Percentiles rank a stretch among this genome's conserved stretches.
Conservation (phyloP, 2,113 vertebrate species). For the Xenopus laevis region DNA sequence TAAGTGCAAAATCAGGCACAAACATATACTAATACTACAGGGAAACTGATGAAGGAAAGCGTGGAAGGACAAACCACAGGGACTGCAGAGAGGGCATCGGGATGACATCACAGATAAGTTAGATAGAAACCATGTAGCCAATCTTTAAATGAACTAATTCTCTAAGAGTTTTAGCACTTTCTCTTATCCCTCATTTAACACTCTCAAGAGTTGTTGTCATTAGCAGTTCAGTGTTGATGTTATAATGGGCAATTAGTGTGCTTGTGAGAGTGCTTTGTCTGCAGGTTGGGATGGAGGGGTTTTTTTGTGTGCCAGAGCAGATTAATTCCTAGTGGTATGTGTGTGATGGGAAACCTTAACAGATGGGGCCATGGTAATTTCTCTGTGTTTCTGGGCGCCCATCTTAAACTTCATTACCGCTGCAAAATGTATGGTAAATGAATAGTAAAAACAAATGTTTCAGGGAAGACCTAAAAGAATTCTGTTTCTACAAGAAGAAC, state of each 20-base stretch:
- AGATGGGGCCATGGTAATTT: not conserved
- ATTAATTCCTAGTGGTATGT: conserved; percentile 20
- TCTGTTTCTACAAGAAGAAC: conserved; percentile 20
- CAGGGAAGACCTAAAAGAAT: conserved; percentile 25
- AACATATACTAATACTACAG: too few species aligned
- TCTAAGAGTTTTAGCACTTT: conserved; percentile 37
- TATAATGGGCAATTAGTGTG: conserved; percentile 39
- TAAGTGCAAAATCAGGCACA: too few species aligned
- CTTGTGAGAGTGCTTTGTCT: conserved; percentile 36
- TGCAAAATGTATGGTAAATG: not conserved
- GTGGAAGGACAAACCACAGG: too few species aligned
- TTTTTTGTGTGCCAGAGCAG: conserved; percentile 6
- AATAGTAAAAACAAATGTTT: conserved; percentile 13
- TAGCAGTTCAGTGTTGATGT: conserved; percentile 23
- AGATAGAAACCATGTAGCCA: conserved; percentile 4
- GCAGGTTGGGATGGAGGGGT: conserved; percentile 25
- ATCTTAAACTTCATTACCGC: conserved; percentile 36
- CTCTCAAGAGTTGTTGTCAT: conserved; percentile 39
- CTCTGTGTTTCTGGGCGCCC: conserved; percentile 9
- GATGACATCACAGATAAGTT: not conserved
- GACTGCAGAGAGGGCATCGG: not conserved
- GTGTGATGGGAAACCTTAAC: conserved; percentile 23
- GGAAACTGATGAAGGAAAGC: too few species aligned
- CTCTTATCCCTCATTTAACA: conserved; percentile 40
- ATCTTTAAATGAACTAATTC: conserved; percentile 24